Evolutionary conservation across 2,888 invertebrate genomes (phyloP), one percentile per base, ranked within the genome.

Genomic region (Drosophila subsilvestris): DNA sequence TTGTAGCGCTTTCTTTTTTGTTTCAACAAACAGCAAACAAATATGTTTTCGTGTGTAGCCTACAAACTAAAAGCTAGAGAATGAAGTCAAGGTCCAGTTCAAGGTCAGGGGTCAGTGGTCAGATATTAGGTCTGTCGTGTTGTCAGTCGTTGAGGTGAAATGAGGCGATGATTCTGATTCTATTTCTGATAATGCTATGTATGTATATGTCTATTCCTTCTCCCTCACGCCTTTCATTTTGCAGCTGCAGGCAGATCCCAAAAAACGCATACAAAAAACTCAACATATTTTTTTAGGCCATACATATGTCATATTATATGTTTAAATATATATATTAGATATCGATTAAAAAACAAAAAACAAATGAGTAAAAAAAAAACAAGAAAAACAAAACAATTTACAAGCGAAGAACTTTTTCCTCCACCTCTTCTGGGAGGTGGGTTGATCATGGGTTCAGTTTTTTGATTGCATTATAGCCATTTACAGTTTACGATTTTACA

Each of bases 1-100:
- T 87, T 69, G 90, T 89, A 90, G 89, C 89, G 90, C 89, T 81
- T 78, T 72, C 68, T 79, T 25, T 79, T 67, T 65, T 58, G 54
- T 75, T 77, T 63, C 45, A 63, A 63, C 67, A 71, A 80, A 73
- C 65, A 71, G 37, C 37, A 37, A 37, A 37, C 37, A 37, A 37
- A 77, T 70, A 57, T 66, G 48, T 63, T 43, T 60, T 18, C 66
- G 37, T 71, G 53, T 66, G 53, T 68, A 67, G 75, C 44, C 80
- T 82, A 78, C 37, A 70, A 78, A 83, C 63, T 81, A 85, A 60
- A 63, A 74, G 50, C 81, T 88, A 80, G 61, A 63, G 44, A 75
- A 37, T 37, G 37, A 37, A 37, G 37, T 81, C 75, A 76, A 51
- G 49, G 57, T 65, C 50, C 27, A 20, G 14, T 45, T 47, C 17